phyloP scores from a whole-genome alignment of 2,888 invertebrate genomes.

The Galeopsomyia nigrocyanea region DNA sequence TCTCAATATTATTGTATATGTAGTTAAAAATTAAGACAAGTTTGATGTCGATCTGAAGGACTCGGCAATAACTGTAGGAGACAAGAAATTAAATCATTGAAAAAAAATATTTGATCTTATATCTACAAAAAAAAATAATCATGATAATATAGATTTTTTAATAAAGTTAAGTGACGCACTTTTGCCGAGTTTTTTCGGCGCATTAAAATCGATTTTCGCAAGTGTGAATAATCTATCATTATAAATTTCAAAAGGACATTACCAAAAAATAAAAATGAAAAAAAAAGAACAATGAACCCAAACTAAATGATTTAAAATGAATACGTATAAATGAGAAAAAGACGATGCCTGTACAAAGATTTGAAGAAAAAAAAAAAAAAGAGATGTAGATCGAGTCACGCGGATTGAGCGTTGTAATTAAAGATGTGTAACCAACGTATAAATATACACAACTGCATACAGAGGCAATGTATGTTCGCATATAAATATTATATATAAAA shows the following conservation, averaged over 20 bases:
- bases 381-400: slow-evolving; percentile 25
- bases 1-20: slow-evolving; percentile 44
- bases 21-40: slow-evolving; percentile 36
- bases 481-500: slow-evolving; percentile 47
- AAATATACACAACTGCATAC: slow-evolving; percentile 40
- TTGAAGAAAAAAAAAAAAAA: slow-evolving; percentile 34
- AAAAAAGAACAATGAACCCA: slow-evolving; percentile 8
- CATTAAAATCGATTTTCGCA: slow-evolving; percentile 24
- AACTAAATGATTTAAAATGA: slow-evolving; percentile 23
- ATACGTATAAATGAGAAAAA: slow-evolving; percentile 36
- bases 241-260: slow-evolving; percentile 6
- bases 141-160: background rate
- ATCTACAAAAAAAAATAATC: no score
- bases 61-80: background rate
- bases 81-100: slow-evolving; percentile 10
- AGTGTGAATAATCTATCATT: background rate
- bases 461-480: slow-evolving; percentile 33
- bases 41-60: slow-evolving; percentile 30
- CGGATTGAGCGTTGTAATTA: slow-evolving; percentile 46
- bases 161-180: background rate
- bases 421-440: slow-evolving; percentile 47
- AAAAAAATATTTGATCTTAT: background rate
- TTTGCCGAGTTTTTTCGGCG: background rate
- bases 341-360: slow-evolving; percentile 47
- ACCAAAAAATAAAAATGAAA: slow-evolving; percentile 11